Evolutionary conservation across 2,113 vertebrate species (phyloP), one percentile per base, ranked within the genome.

Genomic region (Euleptes europaea): DNA sequence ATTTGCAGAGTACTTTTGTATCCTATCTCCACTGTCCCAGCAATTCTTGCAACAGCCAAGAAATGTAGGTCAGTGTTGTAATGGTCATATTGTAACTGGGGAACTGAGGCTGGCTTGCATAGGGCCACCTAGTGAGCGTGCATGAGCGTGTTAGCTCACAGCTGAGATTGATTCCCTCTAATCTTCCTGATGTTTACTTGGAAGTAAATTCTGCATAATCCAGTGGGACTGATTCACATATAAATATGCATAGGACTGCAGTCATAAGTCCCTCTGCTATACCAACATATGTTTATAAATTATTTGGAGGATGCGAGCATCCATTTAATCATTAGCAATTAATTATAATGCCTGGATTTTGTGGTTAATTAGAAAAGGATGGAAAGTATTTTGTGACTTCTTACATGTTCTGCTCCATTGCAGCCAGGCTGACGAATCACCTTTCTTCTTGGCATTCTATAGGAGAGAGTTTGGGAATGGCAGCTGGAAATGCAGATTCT

Each of bases 381-480:
- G 76, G 81, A 86, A 91, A 75, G 14, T 85, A 65, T 76, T 87
- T 82, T 87, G 23, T 84, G 2, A 0, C 63, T 79, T 82, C 15
- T 88, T 82, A 28, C 4, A 60, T 38, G 44, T 70, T 87, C 81
- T 9, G 70, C 14, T 76, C 35, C 0, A 0, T 70, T 78, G 35
- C 35, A n/a, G 81, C 81, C 84, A 91, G 72, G 2, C 72, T 86
- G 79, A 88, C 84, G 60, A 31, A 84, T 88, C 81, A 88, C 70
- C n/a, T 91, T 74, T 88, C 40, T 82, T 65, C 84, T 85, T 89
- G 26, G 17, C 78, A 87, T 23, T 1, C 66, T 90, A 90, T 0
- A 0, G 74, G 88, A 91, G 35, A 23, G 72, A n/a, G 31, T 0
- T 78, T 67, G 69, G 81, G 87, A 88, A 85, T 0, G 3, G 65